Conservation (phyloP, 2,113 vertebrate genomes). For the Odobenus rosmarus region DNA sequence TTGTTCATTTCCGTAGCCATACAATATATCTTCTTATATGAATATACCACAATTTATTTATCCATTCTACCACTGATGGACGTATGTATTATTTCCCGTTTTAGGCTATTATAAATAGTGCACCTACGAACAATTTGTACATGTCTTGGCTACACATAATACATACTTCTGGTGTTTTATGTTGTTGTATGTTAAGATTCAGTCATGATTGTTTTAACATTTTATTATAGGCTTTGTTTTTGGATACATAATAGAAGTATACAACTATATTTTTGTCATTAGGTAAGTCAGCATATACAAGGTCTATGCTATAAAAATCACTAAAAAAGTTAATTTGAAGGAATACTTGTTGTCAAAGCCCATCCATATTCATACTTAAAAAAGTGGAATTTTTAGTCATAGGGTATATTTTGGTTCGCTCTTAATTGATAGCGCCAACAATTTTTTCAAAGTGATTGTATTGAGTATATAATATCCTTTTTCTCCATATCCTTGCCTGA, state of each 20-base stretch:
- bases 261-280: neutral
- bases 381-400: neutral
- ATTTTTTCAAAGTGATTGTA: neutral
- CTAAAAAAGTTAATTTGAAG: constrained; percentile 15
- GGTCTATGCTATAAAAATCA: neutral
- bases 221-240: neutral
- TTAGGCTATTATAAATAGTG: neutral
- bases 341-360: neutral
- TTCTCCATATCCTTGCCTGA: neutral
- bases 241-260: neutral
- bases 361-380: neutral
- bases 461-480: neutral
- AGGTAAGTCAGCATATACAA: neutral
- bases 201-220: neutral
- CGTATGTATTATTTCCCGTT: neutral
- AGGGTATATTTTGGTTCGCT: neutral
- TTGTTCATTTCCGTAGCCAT: neutral
- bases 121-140: neutral
- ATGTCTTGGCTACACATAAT: neutral
- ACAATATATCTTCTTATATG: neutral
- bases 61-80: neutral
- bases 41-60: neutral
- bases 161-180: neutral
- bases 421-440: neutral
- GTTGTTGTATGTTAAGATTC: neutral